These are phyloP conservation scores for Drosophila picticornis DNA, from an alignment of 2,888 invertebrate species.

Conservation along the genomic window DNA sequence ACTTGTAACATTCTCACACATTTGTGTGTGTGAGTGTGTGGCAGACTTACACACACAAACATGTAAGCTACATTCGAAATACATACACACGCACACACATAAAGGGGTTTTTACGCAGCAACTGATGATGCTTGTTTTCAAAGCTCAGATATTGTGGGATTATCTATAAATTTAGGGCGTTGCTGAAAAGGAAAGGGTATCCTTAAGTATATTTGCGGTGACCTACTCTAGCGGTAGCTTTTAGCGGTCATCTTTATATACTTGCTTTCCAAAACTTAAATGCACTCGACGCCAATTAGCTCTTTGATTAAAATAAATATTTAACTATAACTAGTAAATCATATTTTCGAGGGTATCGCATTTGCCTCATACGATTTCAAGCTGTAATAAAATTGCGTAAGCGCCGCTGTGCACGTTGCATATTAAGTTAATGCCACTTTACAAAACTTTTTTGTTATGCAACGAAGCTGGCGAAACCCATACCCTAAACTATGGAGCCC, in stretches of 20 bases:
- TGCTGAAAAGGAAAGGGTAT: conserved; percentile 14
- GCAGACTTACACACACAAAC: conserved; percentile 31
- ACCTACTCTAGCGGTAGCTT: background rate
- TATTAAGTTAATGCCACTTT: conserved; percentile 67
- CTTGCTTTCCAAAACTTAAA: background rate
- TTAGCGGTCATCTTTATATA: background rate
- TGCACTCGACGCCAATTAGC: background rate
- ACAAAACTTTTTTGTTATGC: conserved; percentile 61
- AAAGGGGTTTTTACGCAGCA: conserved; percentile 32
- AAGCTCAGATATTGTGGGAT: conserved; percentile 23
- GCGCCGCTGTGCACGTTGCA: conserved; percentile 55
- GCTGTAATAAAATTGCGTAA: conserved; percentile 54
- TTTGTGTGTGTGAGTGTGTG: conserved; percentile 10
- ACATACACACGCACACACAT: conserved; percentile 4
- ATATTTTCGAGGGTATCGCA: conserved; percentile 12
- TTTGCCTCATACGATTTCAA: conserved; percentile 19
- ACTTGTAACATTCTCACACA: conserved; percentile 31
- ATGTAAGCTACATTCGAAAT: conserved; percentile 26
- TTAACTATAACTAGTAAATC: no score
- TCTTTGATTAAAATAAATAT: background rate
- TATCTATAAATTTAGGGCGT: conserved; percentile 20
- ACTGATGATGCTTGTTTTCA: conserved; percentile 25
- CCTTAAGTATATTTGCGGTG: background rate
- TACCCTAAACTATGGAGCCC: conserved; percentile 16
- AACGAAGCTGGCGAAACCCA: conserved; percentile 36